Base-by-base conservation (phyloP, 2,797 vertebrate genomes). In the Amphiprion clarkii region DNA sequence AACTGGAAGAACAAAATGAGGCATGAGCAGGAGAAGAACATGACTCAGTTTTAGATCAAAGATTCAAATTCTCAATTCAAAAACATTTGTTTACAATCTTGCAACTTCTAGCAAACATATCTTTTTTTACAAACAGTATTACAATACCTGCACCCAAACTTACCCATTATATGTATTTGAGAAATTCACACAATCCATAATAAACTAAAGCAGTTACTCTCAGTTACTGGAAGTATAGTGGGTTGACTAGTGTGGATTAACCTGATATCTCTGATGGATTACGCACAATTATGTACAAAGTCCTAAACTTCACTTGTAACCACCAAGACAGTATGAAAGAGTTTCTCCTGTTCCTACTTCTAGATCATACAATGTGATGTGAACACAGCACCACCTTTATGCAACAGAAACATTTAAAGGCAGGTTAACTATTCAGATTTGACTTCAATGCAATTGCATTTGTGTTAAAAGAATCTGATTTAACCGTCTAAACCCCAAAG, bases 1-100 rank as follows among this genome's bases (percentile, higher is more conserved):
- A 17, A 55, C 67, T 42, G 36, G 48, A 57, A 42, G 58, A 55
- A 63, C 39, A 81, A 63, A 67, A 51, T n/a, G 16, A 68, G 56
- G 19, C 44, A 44, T 48, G 23, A 66, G 39, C 46, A 63, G 16
- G 67, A 77, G 17, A 57, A 54, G 48, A 33, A 3, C 19, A n/a
- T 71, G 59, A 71, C 46, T 67, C 60, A 81, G n/a, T 6, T 58
- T 21, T 60, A 52, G 7, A 25, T 7, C 40, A 42, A 23, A 61
- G 12, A 25, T 61, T 44, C 19, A 44, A 44, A 53, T 23, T 40
- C 11, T 25, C 23, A 27, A 53, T 7, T 0, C 51, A 36, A 36
- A 36, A 36, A 36, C 33, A 36, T 53, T 40, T 40, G 33, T n/a
- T 23, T 65, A 27, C 9, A 65, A 40, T 53, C 33, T 19, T 25